Evolutionary conservation across 2,113 vertebrate species (phyloP).

Genomic region (Toxotes chatareus): DNA sequence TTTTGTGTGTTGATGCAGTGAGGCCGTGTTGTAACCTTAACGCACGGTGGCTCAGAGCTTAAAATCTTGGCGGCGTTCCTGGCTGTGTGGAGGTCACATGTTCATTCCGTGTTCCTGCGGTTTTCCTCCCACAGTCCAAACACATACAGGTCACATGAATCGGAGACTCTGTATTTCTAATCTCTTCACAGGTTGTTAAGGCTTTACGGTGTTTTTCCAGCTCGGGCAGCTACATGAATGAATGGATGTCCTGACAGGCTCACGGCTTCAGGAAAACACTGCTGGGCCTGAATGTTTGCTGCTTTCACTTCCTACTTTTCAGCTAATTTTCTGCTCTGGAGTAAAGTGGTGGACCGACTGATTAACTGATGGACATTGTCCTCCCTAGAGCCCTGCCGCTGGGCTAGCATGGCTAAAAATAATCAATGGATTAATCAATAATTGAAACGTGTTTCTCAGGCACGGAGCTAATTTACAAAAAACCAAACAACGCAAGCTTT

Average conservation of each 20-base stretch:
- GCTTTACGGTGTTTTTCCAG: constrained; percentile 62
- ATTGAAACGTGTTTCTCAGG: too few species aligned
- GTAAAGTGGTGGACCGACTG: too few species aligned
- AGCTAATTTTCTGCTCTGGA: neutral
- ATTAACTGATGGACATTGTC: too few species aligned
- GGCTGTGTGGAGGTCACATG: constrained; percentile 59
- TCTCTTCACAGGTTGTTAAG: constrained; percentile 49
- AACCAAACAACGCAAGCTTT: too few species aligned
- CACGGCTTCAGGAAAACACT: constrained; percentile 1
- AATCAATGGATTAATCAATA: too few species aligned
- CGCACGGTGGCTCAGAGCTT: neutral
- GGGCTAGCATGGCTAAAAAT: too few species aligned
- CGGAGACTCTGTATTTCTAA: constrained; percentile 57
- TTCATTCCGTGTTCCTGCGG: constrained; percentile 32
- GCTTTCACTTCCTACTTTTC: neutral
- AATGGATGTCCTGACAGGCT: constrained; percentile 27
- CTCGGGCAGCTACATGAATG: constrained; percentile 18
- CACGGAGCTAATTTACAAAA: too few species aligned
- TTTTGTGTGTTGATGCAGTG: neutral
- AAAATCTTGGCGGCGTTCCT: constrained; percentile 25
- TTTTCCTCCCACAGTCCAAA: constrained; percentile 51
- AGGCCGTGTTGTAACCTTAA: neutral
- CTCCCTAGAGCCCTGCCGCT: too few species aligned
- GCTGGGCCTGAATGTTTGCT: neutral
- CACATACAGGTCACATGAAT: constrained; percentile 70